These are phyloP conservation scores for Virgularia gustaviana DNA, from an alignment of 92 coral and sea anemone species.

Conservation along the genomic window DNA sequence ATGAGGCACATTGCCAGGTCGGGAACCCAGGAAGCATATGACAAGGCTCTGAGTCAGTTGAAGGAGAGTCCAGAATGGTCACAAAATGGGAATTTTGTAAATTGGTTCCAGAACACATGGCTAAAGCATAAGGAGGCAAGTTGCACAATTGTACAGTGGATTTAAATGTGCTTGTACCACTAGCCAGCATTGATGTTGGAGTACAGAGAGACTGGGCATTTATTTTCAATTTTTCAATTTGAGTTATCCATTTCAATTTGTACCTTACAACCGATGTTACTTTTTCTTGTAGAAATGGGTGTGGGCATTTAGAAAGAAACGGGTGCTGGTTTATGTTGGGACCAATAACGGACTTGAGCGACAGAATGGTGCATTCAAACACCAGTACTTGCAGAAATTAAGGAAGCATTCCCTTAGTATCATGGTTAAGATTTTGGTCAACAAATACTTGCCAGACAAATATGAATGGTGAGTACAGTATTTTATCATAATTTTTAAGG, in stretches of 20 bases:
- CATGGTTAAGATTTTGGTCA: conserved; percentile 7
- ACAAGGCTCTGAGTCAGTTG: conserved; percentile 15
- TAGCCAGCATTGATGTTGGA: not conserved
- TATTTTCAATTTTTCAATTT: not conserved
- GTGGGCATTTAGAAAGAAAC: conserved; percentile 18
- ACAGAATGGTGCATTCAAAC: conserved; percentile 25
- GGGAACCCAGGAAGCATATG: not conserved
- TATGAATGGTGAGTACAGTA: conserved; percentile 21
- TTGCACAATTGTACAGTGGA: not conserved
- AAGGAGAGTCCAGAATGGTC: conserved; percentile 25
- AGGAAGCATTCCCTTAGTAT: conserved; percentile 7
- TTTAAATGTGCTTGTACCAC: not conserved
- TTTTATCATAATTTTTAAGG: not conserved
- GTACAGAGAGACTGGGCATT: not conserved
- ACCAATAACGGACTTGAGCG: conserved; percentile 32
- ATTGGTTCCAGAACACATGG: conserved; percentile 47
- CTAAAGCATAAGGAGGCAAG: conserved; percentile 29
- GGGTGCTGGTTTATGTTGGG: not conserved
- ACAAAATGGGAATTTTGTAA: conserved; percentile 6
- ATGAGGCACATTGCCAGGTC: conserved; percentile 26
- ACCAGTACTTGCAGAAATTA: conserved; percentile 2
- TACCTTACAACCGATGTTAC: not conserved
- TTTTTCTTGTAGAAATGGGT: conserved; percentile 31
- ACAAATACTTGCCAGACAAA: conserved; percentile 17
- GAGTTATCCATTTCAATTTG: not conserved